Percentiles rank a stretch among this genome's conserved stretches.
phyloP scores from a whole-genome alignment of 2,888 invertebrate species.

The Mactromeris polynyma region DNA sequence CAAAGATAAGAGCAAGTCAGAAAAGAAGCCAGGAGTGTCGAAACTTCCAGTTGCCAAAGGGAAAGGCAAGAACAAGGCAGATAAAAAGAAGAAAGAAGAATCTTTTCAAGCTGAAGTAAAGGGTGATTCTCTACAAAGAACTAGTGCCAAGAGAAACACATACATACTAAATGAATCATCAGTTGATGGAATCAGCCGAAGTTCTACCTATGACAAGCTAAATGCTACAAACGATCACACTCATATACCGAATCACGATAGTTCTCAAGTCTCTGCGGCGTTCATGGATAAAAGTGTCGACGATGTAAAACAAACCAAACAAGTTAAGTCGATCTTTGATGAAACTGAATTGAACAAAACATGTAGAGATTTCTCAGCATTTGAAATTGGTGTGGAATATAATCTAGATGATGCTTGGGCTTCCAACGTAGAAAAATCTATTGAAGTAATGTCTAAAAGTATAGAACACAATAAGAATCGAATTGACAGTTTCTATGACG shows the following conservation, averaged over 20 bases:
- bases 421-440: conserved; percentile 63
- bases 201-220: conserved; percentile 87
- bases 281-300: not conserved
- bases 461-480: conserved; percentile 63
- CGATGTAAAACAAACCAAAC: not conserved
- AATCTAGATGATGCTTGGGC: conserved; percentile 69
- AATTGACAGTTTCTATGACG: conserved; percentile 53
- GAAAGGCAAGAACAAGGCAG: conserved; percentile 51
- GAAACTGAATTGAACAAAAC: conserved; percentile 59
- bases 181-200: conserved; percentile 80
- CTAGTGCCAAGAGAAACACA: conserved; percentile 60
- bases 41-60: conserved; percentile 74
- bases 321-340: conserved; percentile 31
- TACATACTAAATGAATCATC: conserved; percentile 62
- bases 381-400: conserved; percentile 67
- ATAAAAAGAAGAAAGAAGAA: conserved; percentile 28
- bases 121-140: conserved; percentile 51
- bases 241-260: conserved; percentile 69
- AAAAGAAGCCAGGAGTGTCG: conserved; percentile 65
- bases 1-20: conserved; percentile 48
- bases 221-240: conserved; percentile 72
- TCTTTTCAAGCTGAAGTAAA: conserved; percentile 23
- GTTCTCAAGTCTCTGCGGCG: conserved; percentile 16
- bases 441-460: conserved; percentile 65
- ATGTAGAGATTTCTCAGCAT: conserved; percentile 45